Base-by-base conservation (phyloP, 2,113 vertebrate species). In the Uria aalge region DNA sequence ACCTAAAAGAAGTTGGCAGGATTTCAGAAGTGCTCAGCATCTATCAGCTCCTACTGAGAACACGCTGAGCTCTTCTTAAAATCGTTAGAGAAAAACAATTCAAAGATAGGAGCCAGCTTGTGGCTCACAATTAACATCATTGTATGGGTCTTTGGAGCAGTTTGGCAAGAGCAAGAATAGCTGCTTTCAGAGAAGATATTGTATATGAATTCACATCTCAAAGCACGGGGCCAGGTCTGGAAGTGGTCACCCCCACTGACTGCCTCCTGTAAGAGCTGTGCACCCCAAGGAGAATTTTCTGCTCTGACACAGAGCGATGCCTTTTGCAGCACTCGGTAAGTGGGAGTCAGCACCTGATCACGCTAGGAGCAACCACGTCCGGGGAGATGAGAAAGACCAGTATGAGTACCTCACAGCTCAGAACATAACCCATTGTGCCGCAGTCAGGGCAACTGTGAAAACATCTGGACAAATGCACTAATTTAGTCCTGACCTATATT, bases 11-110 rank as follows among this genome's bases (percentile, higher is more conserved):
- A 94, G 77, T 34, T 96, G 97, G 97, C 97, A 94, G 92, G 71
- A 34, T 97, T 97, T 96, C 96, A 97, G 92, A 97, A 92, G 84
- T 50, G 80, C 91, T 97, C 87, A 92, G 81, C 94, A 96, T 97
- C 95, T 82, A 96, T 94, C 96, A 97, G 94, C 95, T 96, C 86
- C 92, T 88, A 82, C 89, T 62, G 96, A 94, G 95, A 97, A 96
- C 94, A 95, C 41, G 86, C 92, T 92, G 94, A 96, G 94, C 92
- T 95, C 96, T 95, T 95, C 95, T 95, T 94, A 76, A 97, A 95
- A 91, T 71, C 77, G 86, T 91, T 94, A 78, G 88, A 75, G 89
- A 73, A 91, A 94, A 94, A 97, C 96, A 96, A 96, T 95, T 95
- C 43, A 36, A 69, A 97, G 94, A 95, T 92, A 96, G 95, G 84